Evolutionary conservation across 2,113 vertebrate genomes (phyloP).

Genomic region (Pedionomus torquatus): DNA sequence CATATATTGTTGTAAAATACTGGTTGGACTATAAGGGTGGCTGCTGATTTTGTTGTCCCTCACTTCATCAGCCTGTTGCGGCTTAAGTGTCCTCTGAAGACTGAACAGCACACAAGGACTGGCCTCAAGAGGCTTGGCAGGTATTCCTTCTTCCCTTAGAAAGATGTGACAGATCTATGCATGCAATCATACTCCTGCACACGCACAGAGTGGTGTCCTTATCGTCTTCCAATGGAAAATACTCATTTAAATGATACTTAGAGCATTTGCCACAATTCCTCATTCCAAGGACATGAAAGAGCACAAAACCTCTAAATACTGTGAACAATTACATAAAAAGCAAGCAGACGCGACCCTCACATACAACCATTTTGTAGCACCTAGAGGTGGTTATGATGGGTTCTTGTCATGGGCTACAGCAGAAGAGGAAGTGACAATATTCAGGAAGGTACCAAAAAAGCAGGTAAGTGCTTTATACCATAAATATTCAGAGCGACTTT

Average conservation of each 20-base stretch:
- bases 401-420: neutral
- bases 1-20: conserved; percentile 21
- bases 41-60: conserved; percentile 30
- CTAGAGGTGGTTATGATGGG: neutral
- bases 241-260: neutral
- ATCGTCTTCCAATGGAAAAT: neutral
- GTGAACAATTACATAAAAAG: neutral
- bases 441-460: neutral
- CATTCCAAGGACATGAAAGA: neutral
- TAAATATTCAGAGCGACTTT: neutral
- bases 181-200: rapidly evolving
- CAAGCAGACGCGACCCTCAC: neutral
- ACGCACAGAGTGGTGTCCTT: neutral
- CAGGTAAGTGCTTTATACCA: neutral
- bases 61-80: neutral
- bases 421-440: neutral
- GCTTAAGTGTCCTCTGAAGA: neutral
- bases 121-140: neutral
- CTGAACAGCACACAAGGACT: neutral
- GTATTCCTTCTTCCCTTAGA: neutral
- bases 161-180: neutral
- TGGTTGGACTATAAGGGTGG: neutral
- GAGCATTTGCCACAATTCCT: neutral
- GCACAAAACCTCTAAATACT: neutral
- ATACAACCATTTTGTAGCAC: neutral